Evolutionary conservation across 2,113 vertebrate species (phyloP).

Genomic region (Ceratotherium simum): DNA sequence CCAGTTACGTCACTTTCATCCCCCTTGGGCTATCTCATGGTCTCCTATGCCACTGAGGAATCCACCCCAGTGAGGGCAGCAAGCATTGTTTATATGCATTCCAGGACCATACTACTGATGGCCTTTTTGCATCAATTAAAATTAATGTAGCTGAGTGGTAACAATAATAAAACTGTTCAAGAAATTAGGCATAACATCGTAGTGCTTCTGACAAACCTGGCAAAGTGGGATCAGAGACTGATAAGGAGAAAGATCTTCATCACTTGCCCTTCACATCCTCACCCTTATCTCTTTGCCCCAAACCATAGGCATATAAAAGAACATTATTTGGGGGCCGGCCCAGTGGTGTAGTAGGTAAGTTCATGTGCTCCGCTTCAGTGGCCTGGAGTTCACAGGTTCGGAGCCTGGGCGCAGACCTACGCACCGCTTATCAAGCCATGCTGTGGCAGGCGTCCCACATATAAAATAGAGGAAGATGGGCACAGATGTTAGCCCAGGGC

Average conservation of each 20-base stretch:
- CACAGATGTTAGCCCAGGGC: no score
- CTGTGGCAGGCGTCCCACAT: no score
- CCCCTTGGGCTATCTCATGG: neutral
- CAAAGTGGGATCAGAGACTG: neutral
- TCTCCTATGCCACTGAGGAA: neutral
- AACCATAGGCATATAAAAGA: neutral
- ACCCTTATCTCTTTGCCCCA: neutral
- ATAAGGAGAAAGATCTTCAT: neutral
- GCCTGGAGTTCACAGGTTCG: no score
- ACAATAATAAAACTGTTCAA: neutral
- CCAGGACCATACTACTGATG: neutral
- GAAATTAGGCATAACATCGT: neutral
- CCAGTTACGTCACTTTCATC: neutral
- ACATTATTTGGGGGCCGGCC: neutral
- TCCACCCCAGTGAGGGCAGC: neutral
- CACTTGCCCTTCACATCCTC: fast-evolving
- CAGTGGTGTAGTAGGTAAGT: no score
- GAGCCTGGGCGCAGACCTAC: no score
- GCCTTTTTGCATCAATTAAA: neutral
- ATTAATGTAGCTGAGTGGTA: neutral
- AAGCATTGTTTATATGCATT: neutral
- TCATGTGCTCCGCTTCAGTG: no score
- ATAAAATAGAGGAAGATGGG: no score
- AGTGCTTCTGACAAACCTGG: neutral
- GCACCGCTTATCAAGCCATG: no score